Evolutionary conservation across 2,797 vertebrate species (phyloP), one percentile per base, ranked within the genome.

Genomic region (Poliocrania exsul): DNA sequence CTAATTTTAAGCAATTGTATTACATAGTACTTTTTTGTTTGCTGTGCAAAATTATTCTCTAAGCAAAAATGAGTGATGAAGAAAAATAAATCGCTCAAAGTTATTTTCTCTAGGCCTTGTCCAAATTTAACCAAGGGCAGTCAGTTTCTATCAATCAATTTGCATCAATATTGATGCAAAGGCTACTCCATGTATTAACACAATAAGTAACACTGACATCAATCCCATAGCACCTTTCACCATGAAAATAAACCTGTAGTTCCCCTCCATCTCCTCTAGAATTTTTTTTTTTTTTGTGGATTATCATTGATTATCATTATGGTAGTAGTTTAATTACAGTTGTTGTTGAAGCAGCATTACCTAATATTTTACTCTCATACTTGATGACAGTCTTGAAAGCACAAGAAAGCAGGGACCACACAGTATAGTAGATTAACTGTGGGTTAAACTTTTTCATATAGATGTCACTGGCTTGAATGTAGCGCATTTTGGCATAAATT

Each of bases 401-500:
- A 56, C 18, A 62, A 38, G 46, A 81, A 89, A 83, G 5, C 26
- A 56, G 25, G 50, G 46, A 78, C 37, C 51, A 31, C 37, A 56
- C 7, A 65, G 35, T 60, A 37, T 9, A 72, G 13, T 42, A 79
- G 35, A 75, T 79, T 90, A 83, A 77, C 37, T 57, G 37, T 67
- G 65, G 65, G 57, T 81, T 91, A 91, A 90, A 81, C 23, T 56
- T 25, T 90, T 90, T 96, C 47, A 57, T 69, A 56, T 81, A 60
- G 60, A 70, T 44, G 37, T 56, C 83, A 86, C 24, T 73, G 81
- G 9, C 60, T 84, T 70, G 33, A 90, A 90, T 73, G 73, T 70
- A 64, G 37, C 46, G 35, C 42, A 33, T 90, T 90, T 91, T 95
- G 86, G 74, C 86, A 90, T 74, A 69, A 82, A 92, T 51, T 60